These are phyloP conservation scores for Phyllostomus discolor DNA, from an alignment of 2,113 vertebrate genomes.

Conservation along the genomic window DNA sequence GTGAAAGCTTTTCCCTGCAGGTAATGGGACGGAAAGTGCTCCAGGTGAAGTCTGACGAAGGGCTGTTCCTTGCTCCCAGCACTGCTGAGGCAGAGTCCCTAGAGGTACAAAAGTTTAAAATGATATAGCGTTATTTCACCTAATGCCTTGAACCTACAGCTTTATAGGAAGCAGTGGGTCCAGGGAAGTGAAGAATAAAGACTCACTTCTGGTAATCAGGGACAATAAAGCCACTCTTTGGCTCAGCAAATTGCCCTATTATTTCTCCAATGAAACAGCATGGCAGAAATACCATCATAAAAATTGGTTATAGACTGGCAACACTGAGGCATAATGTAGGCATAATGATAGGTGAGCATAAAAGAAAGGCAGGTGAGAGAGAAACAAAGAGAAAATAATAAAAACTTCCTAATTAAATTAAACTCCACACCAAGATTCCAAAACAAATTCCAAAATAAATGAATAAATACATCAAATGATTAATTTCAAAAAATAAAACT, in stretches of 20 bases:
- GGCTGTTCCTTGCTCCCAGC: neutral
- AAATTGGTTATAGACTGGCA: neutral
- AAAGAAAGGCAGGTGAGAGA: neutral
- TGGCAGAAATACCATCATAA: neutral
- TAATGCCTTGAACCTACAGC: neutral
- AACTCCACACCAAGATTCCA: neutral
- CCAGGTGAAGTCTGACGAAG: neutral
- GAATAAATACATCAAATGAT: neutral
- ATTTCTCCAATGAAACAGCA: neutral
- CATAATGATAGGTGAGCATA: neutral
- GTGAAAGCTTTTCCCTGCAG: neutral
- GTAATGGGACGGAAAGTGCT: neutral
- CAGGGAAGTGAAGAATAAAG: neutral
- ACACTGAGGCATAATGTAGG: neutral
- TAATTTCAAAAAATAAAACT: neutral
- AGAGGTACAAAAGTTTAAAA: neutral
- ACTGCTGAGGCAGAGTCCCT: neutral
- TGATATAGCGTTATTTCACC: neutral
- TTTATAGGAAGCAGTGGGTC: neutral
- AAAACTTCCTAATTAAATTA: neutral
- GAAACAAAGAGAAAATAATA: neutral
- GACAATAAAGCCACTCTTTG: neutral
- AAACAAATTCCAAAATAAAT: neutral
- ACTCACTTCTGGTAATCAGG: neutral
- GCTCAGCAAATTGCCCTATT: neutral